Percentiles rank a stretch among this genome's conserved stretches.
Evolutionary conservation across 2,888 invertebrate genomes (phyloP).

Genomic region (Herminia tarsipennalis): DNA sequence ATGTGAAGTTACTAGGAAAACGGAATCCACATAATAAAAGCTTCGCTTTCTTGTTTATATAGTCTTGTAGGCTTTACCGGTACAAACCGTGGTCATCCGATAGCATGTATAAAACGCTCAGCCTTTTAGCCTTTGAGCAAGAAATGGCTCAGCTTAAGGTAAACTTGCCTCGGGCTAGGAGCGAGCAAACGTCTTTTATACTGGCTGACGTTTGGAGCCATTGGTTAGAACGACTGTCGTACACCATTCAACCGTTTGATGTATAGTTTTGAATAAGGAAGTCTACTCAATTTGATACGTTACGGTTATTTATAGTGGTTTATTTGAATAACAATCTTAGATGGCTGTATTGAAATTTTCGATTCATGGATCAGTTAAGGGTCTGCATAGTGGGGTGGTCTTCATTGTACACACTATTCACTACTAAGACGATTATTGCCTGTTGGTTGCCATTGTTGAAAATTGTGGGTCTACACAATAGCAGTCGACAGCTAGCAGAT

Average conservation of each 20-base stretch:
- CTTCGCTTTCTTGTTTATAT: slow-evolving; percentile 16
- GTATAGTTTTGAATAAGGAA: neutral
- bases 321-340: too few species aligned
- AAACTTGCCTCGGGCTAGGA: slow-evolving; percentile 27
- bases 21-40: neutral
- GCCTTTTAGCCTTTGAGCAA: slow-evolving; percentile 33
- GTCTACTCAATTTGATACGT: neutral
- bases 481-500: too few species aligned
- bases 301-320: neutral
- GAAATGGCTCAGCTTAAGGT: slow-evolving; percentile 22
- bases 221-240: slow-evolving; percentile 7
- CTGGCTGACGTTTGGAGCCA: slow-evolving; percentile 10
- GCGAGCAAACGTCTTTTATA: slow-evolving; percentile 28
- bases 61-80: slow-evolving; percentile 30
- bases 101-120: slow-evolving; percentile 29
- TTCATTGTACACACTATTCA: too few species aligned
- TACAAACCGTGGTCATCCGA: slow-evolving; percentile 35
- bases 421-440: too few species aligned
- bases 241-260: neutral
- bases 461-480: too few species aligned
- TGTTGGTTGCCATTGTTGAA: too few species aligned
- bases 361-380: too few species aligned
- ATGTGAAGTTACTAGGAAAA: neutral
- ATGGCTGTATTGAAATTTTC: neutral
- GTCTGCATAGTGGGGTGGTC: too few species aligned